A percentile compares a stretch with the other conserved stretches of the same genome.
phyloP scores from a whole-genome alignment of 2,888 invertebrate genomes.

The Lithophane leautieri region DNA sequence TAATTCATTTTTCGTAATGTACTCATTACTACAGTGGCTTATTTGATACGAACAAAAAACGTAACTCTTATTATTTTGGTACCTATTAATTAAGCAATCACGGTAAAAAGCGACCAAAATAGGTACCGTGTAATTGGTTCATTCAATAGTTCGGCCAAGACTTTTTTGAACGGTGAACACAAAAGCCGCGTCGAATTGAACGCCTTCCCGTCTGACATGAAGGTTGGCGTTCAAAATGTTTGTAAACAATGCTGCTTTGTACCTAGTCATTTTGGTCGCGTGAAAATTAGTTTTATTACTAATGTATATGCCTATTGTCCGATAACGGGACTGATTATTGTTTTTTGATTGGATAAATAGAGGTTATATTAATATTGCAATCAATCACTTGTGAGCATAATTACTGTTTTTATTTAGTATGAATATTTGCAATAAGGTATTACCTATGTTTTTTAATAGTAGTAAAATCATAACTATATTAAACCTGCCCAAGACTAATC shows the following conservation, averaged over 20 bases:
- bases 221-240: constrained; percentile 40
- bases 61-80: background rate
- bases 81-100: constrained; percentile 6
- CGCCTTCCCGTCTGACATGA: constrained; percentile 62
- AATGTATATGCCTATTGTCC: background rate
- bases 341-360: background rate
- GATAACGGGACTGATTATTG: background rate
- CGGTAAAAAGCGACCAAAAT: constrained; percentile 18
- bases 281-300: background rate
- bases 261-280: background rate
- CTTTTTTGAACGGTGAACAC: constrained; percentile 47
- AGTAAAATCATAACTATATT: background rate
- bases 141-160: constrained; percentile 36
- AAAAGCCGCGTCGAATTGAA: constrained; percentile 62
- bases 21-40: too few species aligned
- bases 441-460: background rate
- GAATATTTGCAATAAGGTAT: background rate
- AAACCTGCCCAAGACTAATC: too few species aligned
- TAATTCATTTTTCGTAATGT: too few species aligned
- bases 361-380: background rate
- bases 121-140: constrained; percentile 48
- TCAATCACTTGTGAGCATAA: background rate
- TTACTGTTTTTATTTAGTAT: background rate
- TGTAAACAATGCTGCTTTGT: constrained; percentile 38
- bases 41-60: background rate